Evolutionary conservation across 2,888 invertebrate genomes (phyloP), one percentile per base, ranked within the genome.

Genomic region (Alcis repandata): DNA sequence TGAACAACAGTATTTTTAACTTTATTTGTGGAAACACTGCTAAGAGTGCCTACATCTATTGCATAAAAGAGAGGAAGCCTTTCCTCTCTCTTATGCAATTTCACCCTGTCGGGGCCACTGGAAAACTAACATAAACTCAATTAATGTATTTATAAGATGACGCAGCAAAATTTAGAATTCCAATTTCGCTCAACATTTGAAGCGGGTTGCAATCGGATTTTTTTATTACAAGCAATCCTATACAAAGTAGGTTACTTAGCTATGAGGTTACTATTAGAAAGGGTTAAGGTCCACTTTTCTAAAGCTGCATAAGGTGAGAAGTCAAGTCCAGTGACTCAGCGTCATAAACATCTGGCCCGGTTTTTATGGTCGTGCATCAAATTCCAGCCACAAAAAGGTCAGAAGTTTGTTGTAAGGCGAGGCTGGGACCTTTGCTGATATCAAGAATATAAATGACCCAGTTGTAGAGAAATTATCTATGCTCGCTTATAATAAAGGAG

Each of bases 261-360:
- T 43, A 8, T 10, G 32, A 9, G 9, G 11, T 41, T 48, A 57
- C 57, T 73, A 69, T 70, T 51, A 1, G 51, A 17, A 46, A 2
- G 62, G 8, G 17, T 59, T 66, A 67, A 60, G 62, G 69, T 64
- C 61, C 36, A 60, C 33, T 63, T 63, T 65, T 3, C 40, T 1
- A 20, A 19, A 36, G 51, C 51, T 20, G 8, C 52, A 66, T 61
- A 62, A 74, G 75, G 74, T 75, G 66, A 70, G 75, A 73, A 71
- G 71, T 72, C 73, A 75, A 71, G 66, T 57, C 73, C 77, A 74
- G 80, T 90, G 90, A 91, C 75, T 91, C 88, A 88, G 87, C 89
- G 79, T 71, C 82, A 80, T 83, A 84, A 85, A 82, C 87, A 89
- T 84, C 86, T 89, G 88, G 82, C 72, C 75, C 77, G 73, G 69